Conservation (phyloP, 1,140 invertebrate genomes). For the Orchesella cincta region DNA sequence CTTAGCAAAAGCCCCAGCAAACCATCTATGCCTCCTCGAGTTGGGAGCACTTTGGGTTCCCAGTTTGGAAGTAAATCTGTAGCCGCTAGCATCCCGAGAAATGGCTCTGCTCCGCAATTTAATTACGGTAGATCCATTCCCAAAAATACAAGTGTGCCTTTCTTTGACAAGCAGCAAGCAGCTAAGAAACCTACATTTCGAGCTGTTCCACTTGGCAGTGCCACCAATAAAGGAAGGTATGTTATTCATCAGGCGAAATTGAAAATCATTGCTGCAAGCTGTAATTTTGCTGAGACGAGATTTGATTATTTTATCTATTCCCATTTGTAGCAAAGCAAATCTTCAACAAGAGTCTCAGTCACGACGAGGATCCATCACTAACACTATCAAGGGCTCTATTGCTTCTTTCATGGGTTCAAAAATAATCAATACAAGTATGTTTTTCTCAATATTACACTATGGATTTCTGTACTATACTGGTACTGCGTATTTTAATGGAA, state of each 20-base stretch:
- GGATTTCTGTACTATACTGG: too few species aligned
- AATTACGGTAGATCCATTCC: slow-evolving; percentile 60
- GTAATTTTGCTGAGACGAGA: too few species aligned
- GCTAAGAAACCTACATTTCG: slow-evolving; percentile 42
- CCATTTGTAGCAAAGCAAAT: slow-evolving; percentile 50
- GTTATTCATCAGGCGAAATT: too few species aligned
- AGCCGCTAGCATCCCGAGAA: slow-evolving; percentile 48
- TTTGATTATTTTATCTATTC: not conserved
- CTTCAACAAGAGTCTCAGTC: not conserved
- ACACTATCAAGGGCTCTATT: slow-evolving; percentile 32
- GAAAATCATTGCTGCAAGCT: too few species aligned
- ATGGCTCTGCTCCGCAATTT: slow-evolving; percentile 50
- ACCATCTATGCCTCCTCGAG: slow-evolving; percentile 39
- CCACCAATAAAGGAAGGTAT: not conserved
- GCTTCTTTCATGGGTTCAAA: slow-evolving; percentile 39
- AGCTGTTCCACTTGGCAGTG: slow-evolving; percentile 45
- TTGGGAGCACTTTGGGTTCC: slow-evolving; percentile 37
- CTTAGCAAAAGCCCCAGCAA: slow-evolving; percentile 38
- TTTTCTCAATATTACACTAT: too few species aligned
- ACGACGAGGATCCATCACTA: slow-evolving; percentile 36
- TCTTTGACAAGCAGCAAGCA: slow-evolving; percentile 72
- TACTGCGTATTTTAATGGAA: not conserved
- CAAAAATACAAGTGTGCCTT: slow-evolving; percentile 83
- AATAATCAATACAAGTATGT: slow-evolving; percentile 38
- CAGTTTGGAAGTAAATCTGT: slow-evolving; percentile 10